Evolutionary conservation across 2,113 vertebrate species (phyloP).

Genomic region (Probosciger aterrimus): DNA sequence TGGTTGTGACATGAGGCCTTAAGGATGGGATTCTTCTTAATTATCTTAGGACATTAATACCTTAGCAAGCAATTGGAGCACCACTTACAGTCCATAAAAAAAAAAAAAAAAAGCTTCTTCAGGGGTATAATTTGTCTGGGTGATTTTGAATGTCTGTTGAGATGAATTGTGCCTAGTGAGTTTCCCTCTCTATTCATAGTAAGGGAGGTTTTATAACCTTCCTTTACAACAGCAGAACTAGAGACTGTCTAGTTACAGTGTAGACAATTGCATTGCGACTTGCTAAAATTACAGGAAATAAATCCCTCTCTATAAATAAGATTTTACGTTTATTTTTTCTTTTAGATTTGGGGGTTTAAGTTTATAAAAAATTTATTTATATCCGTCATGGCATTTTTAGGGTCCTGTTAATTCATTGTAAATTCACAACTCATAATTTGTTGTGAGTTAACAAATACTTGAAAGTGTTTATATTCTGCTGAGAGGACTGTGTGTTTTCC

Average conservation of each 20-base stretch:
- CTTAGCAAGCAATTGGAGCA: not conserved
- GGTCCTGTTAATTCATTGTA: not conserved
- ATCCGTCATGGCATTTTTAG: not conserved
- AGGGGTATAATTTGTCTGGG: not conserved
- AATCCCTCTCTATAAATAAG: not conserved
- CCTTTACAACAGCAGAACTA: not conserved
- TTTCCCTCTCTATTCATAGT: not conserved
- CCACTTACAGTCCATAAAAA: not conserved
- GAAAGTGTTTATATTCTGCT: slow-evolving; percentile 31
- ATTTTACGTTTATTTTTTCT: not conserved
- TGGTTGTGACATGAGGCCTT: slow-evolving; percentile 5
- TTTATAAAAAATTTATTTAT: not conserved
- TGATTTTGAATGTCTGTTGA: not conserved
- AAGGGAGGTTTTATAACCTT: not conserved
- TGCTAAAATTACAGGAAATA: not conserved
- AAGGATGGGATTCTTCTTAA: not conserved
- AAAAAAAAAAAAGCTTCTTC: not conserved
- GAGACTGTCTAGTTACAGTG: not conserved
- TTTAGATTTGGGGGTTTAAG: not conserved
- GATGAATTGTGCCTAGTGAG: not conserved
- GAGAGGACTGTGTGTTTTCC: slow-evolving; percentile 43
- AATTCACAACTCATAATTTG: not conserved
- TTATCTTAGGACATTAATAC: not conserved
- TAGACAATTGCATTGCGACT: not conserved
- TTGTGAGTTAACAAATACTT: slow-evolving; percentile 44